Evolutionary conservation across 2,797 vertebrate genomes (phyloP), one percentile per base, ranked within the genome.

Genomic region (Hippocampus kuda): DNA sequence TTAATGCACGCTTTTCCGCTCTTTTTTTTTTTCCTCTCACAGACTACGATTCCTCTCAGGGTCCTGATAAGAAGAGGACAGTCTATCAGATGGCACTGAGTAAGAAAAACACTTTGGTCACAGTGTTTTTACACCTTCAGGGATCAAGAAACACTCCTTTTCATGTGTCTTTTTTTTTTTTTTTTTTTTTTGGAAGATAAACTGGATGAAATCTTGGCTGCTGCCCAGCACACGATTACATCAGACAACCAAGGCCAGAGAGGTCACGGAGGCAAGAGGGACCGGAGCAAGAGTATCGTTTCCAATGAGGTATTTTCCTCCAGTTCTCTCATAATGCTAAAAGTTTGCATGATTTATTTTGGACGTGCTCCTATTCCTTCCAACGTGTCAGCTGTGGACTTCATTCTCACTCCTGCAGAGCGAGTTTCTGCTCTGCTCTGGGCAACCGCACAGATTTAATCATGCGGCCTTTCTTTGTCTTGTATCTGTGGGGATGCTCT

Each of bases 41-140:
- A 97, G 95, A 97, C 59, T 94, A 92, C 2, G 94, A 96, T 73
- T 86, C 92, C 3, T 86, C 92, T 48, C 93, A 93, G 79, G 89
- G 89, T 81, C 90, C 94, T 66, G 95, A 97, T 87, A 96, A 96
- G 88, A 95, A 96, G 87, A 90, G 94, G 83, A 97, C 94, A 1
- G 95, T 97, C 77, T 97, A 96, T 88, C 95, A 97, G 87, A 96
- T 97, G 94, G 95, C 95, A 59, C 88, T 97, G 81, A 97, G 95
- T 97, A 93, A 93, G 91, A 83, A 75, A 67, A 68, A 57, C 66
- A 76, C 62, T 75, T 64, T 76, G 78, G 72, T 82, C 54, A 70
- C 73, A 57, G 69, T 69, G 60, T 77, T 64, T 74, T 81, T 81
- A 68, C 68, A 71, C 63, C 71, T 79, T 38, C 49, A 71, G 69